These are phyloP conservation scores for Actinia tenebrosa DNA, from an alignment of 64 coral and sea anemone species.

Conservation along the genomic window DNA sequence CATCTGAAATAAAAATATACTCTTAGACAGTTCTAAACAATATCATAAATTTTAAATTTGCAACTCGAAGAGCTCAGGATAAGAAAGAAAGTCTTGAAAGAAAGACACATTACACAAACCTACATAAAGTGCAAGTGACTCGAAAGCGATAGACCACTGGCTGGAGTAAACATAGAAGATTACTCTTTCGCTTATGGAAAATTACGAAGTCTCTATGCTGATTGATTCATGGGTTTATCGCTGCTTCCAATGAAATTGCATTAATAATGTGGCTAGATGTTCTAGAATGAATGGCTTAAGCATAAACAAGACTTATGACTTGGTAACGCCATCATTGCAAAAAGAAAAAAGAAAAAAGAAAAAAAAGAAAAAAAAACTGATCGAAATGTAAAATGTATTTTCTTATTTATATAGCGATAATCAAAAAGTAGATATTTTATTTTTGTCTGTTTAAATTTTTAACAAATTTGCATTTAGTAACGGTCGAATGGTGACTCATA, in stretches of 20 bases:
- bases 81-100: no score
- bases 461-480: constrained; percentile 12
- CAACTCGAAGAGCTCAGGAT: no score
- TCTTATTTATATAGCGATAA: no score
- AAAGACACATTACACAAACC: no score
- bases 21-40: background rate
- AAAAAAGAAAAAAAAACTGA: background rate
- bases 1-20: background rate
- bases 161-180: background rate
- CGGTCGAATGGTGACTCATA: background rate
- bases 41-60: no score
- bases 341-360: background rate
- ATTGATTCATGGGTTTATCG: background rate
- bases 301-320: background rate
- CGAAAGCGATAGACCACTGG: background rate
- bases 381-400: background rate
- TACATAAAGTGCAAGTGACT: background rate
- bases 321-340: background rate
- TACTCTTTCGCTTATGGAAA: background rate
- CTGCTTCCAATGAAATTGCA: background rate
- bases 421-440: background rate
- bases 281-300: background rate
- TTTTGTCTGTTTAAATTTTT: background rate
- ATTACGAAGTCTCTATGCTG: background rate
- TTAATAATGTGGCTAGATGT: background rate